Evolutionary conservation across 2,888 invertebrate species (phyloP), one percentile per base, ranked within the genome.

Genomic region (Drosophila histrio): DNA sequence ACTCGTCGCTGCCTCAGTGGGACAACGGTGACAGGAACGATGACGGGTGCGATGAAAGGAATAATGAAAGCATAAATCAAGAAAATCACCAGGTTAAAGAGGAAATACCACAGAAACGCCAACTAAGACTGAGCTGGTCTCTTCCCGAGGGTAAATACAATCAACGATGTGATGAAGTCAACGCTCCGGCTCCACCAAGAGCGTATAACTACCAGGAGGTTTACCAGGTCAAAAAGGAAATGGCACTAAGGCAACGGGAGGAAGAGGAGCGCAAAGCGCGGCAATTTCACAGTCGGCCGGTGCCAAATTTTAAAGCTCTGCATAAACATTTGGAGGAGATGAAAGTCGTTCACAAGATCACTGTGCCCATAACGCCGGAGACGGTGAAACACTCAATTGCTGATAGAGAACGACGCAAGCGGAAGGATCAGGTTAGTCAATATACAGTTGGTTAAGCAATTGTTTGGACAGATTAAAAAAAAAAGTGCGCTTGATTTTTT

Each of bases 221-320:
- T 0, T 92, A 92, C 47, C 81, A 90, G 43, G 73, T 65, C 7
- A 90, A 88, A 8, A 85, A 87, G 0, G 79, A 89, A 26, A 76
- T 73, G 22, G 76, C 78, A 0, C 39, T 86, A 17, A 76, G 73
- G 0, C 77, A 74, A 6, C 76, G 83, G 4, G 47, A 73, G 4
- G 86, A 91, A 21, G 90, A 91, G 24, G 91, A 91, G 34, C 87
- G 83, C 0, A 91, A 90, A 57, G 86, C 80, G 38, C 85, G 91
- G 1, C 63, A 89, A 57, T 92, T 91, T 65, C 90, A 85, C 19
- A 90, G 92, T 41, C 82, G 88, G 0, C 92, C 91, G 3, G 87
- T 79, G 15, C 91, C 91, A 0, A 91, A 91, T 30, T 91, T 90
- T 13, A 77, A 60, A 6, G 59, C 62, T 0, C 19, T 72, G 5